Base-by-base conservation (phyloP, 2,797 vertebrate species). In the Phalloptychus januarius region DNA sequence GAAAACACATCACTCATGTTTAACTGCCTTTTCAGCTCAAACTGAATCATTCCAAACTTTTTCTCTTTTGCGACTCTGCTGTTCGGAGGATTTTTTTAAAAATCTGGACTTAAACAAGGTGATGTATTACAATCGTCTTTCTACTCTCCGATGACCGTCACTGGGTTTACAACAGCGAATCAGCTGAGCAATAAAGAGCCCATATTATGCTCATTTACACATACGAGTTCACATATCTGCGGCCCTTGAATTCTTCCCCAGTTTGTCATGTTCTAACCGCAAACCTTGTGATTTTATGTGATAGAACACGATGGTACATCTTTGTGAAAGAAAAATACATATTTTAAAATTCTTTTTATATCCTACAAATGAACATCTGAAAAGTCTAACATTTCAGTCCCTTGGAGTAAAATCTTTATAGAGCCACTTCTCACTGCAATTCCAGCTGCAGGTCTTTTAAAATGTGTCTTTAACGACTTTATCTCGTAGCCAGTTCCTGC, bases 61-160 rank as follows among this genome's bases (percentile, higher is more conserved):
- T 78, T n/a, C 28, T 16, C 33, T 67, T 83, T 28, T 52, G 38
- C 63, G 71, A 74, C 83, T 81, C 46, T 67, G 74, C 42, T 52
- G 40, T 79, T 79, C 7, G 50, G 78, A 38, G 76, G 25, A 25
- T 28, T 31, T 72, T 6, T 58, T 16, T 16, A 6, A n/a, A n/a
- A n/a, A n/a, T 15, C 20, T 7, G 50, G 46, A 52, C 74, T 77
- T 79, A 52, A 76, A 81, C n/a, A 75, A 46, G 44, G 42, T 33
- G 67, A 70, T 25, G 31, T 75, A 76, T 74, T 67, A 42, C 25
- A 46, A 31, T 7, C 3, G 42, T 78, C 4, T 75, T 23, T 45
- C 45, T 50, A 16, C 23, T 56, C n/a, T 45, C 45, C 33, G 18
- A 80, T 72, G 25, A 54, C 33, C 28, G 28, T 2, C 23, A 7